Conservation (phyloP, 2,113 vertebrate genomes). For the Trichomycterus rosablanca region DNA sequence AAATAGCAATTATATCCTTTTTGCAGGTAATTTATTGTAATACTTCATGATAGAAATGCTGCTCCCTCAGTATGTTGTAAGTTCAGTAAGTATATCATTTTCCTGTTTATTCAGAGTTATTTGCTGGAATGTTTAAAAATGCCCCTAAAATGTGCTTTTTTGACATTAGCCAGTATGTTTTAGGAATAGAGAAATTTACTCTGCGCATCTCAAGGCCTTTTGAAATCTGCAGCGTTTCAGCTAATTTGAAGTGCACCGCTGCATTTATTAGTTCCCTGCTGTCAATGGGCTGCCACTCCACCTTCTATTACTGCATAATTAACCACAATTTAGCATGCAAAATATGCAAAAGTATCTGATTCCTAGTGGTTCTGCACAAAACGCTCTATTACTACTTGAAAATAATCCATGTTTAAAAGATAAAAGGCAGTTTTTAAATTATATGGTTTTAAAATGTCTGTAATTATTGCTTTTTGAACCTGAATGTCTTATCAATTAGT, state of each 20-base stretch:
- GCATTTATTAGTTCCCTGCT: slow-evolving; percentile 26
- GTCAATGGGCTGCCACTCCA: slow-evolving; percentile 23
- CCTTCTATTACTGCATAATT: slow-evolving; percentile 33
- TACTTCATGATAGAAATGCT: too few relatives aligned
- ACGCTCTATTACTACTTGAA: slow-evolving; percentile 10
- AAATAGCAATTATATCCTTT: too few relatives aligned
- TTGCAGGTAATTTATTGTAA: too few relatives aligned
- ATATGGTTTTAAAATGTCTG: slow-evolving; percentile 22
- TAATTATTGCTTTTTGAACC: background rate
- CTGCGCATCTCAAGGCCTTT: slow-evolving; percentile 7
- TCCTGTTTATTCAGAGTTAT: too few relatives aligned
- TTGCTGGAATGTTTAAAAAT: slow-evolving; percentile 19
- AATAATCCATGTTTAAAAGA: slow-evolving; percentile 16
- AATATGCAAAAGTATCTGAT: slow-evolving; percentile 23
- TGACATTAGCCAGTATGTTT: slow-evolving; percentile 13
- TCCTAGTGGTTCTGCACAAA: background rate
- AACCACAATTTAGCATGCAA: slow-evolving; percentile 31
- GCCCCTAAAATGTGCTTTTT: background rate
- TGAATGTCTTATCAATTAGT: background rate
- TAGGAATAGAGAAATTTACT: background rate
- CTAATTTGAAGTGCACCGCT: slow-evolving; percentile 20
- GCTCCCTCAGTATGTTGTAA: too few relatives aligned
- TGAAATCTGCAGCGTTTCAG: slow-evolving; percentile 26
- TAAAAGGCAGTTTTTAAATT: slow-evolving; percentile 13
- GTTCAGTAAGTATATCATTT: too few relatives aligned